A percentile compares a stretch with the other conserved stretches of the same genome.
These are phyloP conservation scores for Bubo scandiacus DNA, from an alignment of 2,113 vertebrate species.

Conservation along the genomic window DNA sequence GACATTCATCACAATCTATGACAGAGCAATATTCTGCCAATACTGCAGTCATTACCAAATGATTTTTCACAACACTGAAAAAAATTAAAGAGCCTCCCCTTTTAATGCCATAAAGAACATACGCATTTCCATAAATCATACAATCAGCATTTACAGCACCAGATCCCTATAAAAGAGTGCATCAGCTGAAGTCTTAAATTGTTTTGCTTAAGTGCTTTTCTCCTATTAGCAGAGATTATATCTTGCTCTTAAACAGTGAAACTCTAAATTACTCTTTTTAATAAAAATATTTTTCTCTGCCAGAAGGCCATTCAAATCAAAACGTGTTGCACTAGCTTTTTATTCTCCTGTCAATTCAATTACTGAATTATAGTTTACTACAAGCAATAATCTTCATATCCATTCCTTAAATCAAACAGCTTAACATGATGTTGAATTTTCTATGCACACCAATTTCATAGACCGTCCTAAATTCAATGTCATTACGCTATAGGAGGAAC, in stretches of 20 bases:
- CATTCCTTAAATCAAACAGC: neutral
- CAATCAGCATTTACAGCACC: neutral
- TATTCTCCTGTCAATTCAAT: neutral
- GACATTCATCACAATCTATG: neutral
- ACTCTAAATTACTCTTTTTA: neutral
- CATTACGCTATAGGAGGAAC: neutral
- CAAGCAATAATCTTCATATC: neutral
- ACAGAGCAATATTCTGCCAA: neutral
- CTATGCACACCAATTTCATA: neutral
- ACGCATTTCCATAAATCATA: neutral
- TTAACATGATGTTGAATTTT: neutral
- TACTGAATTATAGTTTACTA: slow-evolving; percentile 1
- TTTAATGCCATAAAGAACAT: neutral
- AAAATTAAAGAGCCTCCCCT: neutral
- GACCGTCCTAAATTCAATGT: neutral
- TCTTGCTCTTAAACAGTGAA: neutral
- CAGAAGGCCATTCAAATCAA: neutral
- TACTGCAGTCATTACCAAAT: slow-evolving; percentile 1
- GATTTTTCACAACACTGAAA: neutral
- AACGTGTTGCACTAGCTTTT: neutral
- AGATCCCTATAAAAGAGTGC: neutral
- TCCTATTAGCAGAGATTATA: neutral
- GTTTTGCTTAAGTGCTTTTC: neutral
- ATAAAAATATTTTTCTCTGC: neutral
- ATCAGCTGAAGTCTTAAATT: neutral